phyloP scores from a whole-genome alignment of 1,140 invertebrate species.

The Pemphigus obesinymphae region DNA sequence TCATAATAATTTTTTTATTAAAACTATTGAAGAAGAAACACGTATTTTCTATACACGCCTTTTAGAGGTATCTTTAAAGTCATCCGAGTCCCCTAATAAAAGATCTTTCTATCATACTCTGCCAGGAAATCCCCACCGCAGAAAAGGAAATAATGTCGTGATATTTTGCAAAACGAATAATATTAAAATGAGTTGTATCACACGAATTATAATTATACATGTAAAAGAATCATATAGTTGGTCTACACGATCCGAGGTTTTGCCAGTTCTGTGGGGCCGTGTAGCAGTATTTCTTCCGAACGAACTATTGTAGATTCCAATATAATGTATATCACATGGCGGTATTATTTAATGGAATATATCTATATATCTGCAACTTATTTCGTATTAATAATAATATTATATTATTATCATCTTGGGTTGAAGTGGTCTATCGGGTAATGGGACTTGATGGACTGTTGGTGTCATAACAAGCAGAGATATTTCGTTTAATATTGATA shows the following conservation, averaged over 20 bases:
- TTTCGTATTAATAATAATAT: neutral
- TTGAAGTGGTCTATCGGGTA: neutral
- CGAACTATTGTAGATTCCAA: too few relatives aligned
- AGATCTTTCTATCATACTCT: neutral
- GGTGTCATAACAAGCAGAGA: neutral
- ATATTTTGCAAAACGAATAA: too few relatives aligned
- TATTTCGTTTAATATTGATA: constrained; percentile 7
- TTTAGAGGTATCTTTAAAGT: neutral
- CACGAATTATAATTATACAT: too few relatives aligned
- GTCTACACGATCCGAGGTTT: too few relatives aligned
- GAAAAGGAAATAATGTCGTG: too few relatives aligned
- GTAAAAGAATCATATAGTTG: too few relatives aligned
- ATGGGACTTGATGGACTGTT: neutral
- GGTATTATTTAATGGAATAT: too few relatives aligned
- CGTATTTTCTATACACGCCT: neutral
- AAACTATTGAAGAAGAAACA: neutral
- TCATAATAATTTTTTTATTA: neutral
- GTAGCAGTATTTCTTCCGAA: too few relatives aligned
- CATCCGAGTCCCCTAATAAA: neutral
- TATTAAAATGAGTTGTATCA: too few relatives aligned
- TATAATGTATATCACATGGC: too few relatives aligned
- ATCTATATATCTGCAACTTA: neutral
- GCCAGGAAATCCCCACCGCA: too few relatives aligned
- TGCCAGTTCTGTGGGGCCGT: too few relatives aligned
- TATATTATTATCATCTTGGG: neutral